These are phyloP conservation scores for Notolabrus celidotus DNA, from an alignment of 2,797 vertebrate genomes.

Conservation along the genomic window DNA sequence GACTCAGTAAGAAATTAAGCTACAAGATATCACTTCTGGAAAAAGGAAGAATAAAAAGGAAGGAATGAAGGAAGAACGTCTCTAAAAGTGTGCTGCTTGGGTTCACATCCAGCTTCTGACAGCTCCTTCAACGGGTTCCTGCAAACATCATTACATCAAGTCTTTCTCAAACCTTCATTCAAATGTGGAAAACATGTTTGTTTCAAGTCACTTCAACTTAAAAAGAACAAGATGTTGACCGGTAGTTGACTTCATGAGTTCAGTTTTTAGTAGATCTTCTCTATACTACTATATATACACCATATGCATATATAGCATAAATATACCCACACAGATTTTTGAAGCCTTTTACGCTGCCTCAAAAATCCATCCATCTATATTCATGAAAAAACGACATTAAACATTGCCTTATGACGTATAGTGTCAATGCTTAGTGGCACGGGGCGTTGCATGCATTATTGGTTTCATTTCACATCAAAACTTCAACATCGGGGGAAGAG, in stretches of 20 bases:
- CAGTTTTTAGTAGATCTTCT: conserved; percentile 57
- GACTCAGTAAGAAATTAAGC: conserved; percentile 58
- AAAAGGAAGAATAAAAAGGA: conserved; percentile 50
- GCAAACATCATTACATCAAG: conserved; percentile 29
- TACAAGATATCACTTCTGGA: conserved; percentile 47
- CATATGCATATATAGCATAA: conserved; percentile 81
- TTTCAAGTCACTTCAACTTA: conserved; percentile 57
- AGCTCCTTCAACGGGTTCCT: conserved; percentile 60
- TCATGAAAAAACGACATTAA: conserved; percentile 63
- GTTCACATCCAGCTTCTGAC: conserved; percentile 61
- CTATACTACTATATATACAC: conserved; percentile 75
- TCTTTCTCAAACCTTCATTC: conserved; percentile 65
- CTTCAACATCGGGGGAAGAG: conserved; percentile 55
- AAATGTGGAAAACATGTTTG: conserved; percentile 29
- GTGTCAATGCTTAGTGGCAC: conserved; percentile 69
- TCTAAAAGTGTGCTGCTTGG: conserved; percentile 63
- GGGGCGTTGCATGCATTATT: conserved; percentile 82
- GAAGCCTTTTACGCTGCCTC: conserved; percentile 64
- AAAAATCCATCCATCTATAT: conserved; percentile 58
- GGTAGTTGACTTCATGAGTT: conserved; percentile 41
- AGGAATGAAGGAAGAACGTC: conserved; percentile 48
- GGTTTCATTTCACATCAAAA: conserved; percentile 77
- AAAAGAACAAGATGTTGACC: conserved; percentile 50
- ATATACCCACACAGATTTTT: conserved; percentile 71
- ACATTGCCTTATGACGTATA: conserved; percentile 60